phyloP scores from a whole-genome alignment of 2,797 vertebrate species.

The Loris lydekkerianus region DNA sequence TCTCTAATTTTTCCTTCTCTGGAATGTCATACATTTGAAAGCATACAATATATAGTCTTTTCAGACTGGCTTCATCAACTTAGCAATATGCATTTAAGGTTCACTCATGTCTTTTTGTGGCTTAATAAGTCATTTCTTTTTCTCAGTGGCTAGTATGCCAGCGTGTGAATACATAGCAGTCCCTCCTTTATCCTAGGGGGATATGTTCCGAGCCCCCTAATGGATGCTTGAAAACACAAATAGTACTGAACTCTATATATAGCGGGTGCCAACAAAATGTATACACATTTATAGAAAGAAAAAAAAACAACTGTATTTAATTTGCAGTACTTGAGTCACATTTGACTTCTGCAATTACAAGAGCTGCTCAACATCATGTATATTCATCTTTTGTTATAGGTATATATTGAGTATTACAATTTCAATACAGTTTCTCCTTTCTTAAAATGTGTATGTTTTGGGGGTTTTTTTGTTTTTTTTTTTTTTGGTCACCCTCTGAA shows the following conservation, averaged over 20 bases:
- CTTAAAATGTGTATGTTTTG: too few relatives aligned
- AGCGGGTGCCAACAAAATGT: too few relatives aligned
- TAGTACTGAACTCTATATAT: background rate
- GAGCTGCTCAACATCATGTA: too few relatives aligned
- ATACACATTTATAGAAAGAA: too few relatives aligned
- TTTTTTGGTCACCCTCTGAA: too few relatives aligned
- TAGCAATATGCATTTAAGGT: background rate
- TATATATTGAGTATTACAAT: too few relatives aligned
- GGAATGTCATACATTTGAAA: background rate
- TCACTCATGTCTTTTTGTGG: background rate
- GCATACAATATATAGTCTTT: background rate
- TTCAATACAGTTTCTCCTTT: too few relatives aligned
- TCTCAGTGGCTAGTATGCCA: background rate
- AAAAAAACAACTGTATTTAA: too few relatives aligned
- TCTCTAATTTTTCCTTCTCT: constrained; percentile 12
- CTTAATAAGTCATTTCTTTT: background rate
- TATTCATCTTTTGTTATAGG: too few relatives aligned
- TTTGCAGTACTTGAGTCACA: too few relatives aligned
- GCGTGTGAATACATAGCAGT: background rate
- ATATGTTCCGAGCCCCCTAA: background rate
- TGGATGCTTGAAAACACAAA: background rate
- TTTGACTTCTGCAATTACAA: too few relatives aligned
- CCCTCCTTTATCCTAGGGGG: background rate
- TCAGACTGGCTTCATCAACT: background rate
- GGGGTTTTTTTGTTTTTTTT: too few relatives aligned